phyloP scores from a whole-genome alignment of 1,140 invertebrate species.

The Phthorimaea operculella region DNA sequence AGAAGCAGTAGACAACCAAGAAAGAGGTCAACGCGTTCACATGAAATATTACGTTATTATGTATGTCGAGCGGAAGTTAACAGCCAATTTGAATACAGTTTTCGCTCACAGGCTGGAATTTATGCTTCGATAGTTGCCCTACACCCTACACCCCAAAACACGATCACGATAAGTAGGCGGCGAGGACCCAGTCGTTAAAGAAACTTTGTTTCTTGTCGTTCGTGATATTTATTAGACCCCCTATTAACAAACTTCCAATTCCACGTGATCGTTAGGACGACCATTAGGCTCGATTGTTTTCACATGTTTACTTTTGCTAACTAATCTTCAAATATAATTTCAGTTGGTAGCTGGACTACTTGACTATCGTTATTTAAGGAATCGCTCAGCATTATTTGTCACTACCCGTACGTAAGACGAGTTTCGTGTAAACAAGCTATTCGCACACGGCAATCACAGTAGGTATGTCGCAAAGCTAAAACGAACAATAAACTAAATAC shows the following conservation, averaged over 20 bases:
- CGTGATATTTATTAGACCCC: not conserved
- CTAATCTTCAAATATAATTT: not conserved
- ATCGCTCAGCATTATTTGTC: not conserved
- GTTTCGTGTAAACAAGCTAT: slow-evolving; percentile 8
- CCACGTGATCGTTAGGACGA: not conserved
- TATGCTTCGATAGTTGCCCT: not conserved
- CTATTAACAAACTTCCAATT: slow-evolving; percentile 1
- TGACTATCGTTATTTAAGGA: not conserved
- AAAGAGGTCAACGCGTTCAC: slow-evolving; percentile 8
- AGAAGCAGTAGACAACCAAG: not conserved
- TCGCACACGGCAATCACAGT: slow-evolving; percentile 9
- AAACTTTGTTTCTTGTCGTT: slow-evolving; percentile 5
- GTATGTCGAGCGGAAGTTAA: slow-evolving; percentile 2
- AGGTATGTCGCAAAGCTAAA: slow-evolving; percentile 1
- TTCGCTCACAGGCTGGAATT: slow-evolving; percentile 3
- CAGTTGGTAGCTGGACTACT: not conserved
- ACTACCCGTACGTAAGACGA: not conserved
- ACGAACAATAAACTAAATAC: slow-evolving; percentile 6
- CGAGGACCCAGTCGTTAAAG: slow-evolving; percentile 1
- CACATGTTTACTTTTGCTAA: not conserved
- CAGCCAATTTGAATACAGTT: slow-evolving; percentile 6
- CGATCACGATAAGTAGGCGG: slow-evolving; percentile 3
- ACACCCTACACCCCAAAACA: not conserved
- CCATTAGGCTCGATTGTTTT: not conserved
- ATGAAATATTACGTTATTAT: not conserved